Evolutionary conservation across 1,140 invertebrate genomes (phyloP).

Genomic region (Lanistes nyassanus): DNA sequence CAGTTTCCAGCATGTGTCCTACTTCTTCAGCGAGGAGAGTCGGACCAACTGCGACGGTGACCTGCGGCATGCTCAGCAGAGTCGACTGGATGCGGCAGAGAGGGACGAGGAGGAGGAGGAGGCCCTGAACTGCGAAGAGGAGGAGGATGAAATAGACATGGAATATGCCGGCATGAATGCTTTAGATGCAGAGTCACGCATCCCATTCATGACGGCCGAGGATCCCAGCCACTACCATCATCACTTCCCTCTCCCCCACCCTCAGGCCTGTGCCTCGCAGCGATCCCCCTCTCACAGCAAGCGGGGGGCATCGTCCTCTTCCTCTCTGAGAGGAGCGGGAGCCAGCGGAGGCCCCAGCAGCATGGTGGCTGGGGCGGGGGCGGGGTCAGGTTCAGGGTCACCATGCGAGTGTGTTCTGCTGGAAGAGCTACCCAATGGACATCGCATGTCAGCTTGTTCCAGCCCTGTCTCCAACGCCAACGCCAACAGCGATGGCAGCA

Average conservation of each 20-base stretch:
- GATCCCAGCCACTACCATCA: constrained; percentile 40
- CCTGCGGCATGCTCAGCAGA: not conserved
- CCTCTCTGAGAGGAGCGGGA: constrained; percentile 6
- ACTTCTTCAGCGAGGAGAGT: constrained; percentile 60
- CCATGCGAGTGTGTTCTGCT: constrained; percentile 51
- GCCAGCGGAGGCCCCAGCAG: constrained; percentile 21
- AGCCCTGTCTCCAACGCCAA: constrained; percentile 50
- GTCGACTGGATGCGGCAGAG: constrained; percentile 10
- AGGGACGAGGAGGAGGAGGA: constrained; percentile 11
- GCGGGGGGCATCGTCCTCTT: constrained; percentile 26
- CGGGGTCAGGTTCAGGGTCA: constrained; percentile 27
- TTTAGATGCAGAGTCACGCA: constrained; percentile 40
- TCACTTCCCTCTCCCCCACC: constrained; percentile 30
- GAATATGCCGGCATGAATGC: constrained; percentile 31
- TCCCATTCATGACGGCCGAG: constrained; percentile 40
- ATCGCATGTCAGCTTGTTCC: constrained; percentile 46
- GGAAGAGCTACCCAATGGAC: constrained; percentile 38
- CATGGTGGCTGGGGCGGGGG: constrained; percentile 25
- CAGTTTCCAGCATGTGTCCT: constrained; percentile 58
- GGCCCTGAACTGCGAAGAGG: not conserved
- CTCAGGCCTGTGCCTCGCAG: constrained; percentile 17
- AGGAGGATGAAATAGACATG: constrained; percentile 35
- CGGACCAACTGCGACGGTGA: constrained; percentile 19
- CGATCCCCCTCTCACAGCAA: constrained; percentile 29
- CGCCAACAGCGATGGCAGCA: constrained; percentile 60